These are phyloP conservation scores for Notolabrus celidotus DNA, from an alignment of 2,797 vertebrate genomes.

Conservation along the genomic window DNA sequence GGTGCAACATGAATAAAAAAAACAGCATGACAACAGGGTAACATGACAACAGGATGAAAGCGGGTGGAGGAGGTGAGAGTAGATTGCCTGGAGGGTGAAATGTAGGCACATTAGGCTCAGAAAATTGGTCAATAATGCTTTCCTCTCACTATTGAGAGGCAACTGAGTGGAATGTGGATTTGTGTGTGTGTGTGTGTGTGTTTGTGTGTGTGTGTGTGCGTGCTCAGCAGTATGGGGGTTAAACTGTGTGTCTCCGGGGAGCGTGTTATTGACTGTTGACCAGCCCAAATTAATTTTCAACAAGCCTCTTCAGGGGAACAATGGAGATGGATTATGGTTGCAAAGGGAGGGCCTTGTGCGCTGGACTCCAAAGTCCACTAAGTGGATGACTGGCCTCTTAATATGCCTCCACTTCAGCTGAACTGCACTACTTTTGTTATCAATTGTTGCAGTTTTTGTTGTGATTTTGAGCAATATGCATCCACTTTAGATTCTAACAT, in stretches of 20 bases:
- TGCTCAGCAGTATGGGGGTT: conserved; percentile 62
- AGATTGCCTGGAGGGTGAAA: conserved; percentile 71
- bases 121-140: conserved; percentile 84
- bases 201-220: conserved; percentile 48
- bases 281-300: conserved; percentile 85
- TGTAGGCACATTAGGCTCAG: conserved; percentile 74
- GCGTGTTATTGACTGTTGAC: conserved; percentile 84
- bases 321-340: conserved; percentile 72
- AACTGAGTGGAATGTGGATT: conserved; percentile 64
- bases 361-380: conserved; percentile 54
- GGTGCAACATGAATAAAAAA: conserved; percentile 47
- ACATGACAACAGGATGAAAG: conserved; percentile 48
- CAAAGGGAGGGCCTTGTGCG: conserved; percentile 51
- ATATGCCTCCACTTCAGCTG: conserved; percentile 27
- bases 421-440: conserved; percentile 9
- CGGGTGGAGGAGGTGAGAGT: conserved; percentile 37
- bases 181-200: conserved; percentile 50
- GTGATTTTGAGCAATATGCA: background rate
- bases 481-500: conserved; percentile 39
- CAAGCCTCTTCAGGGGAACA: conserved; percentile 82
- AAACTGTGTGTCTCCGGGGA: conserved; percentile 74
- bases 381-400: conserved; percentile 59
- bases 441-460: conserved; percentile 10
- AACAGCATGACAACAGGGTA: conserved; percentile 29
- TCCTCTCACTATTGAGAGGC: conserved; percentile 65